Percentiles rank a stretch among this genome's conserved stretches.
phyloP scores from a whole-genome alignment of 2,797 vertebrate species.

The Choloepus didactylus region DNA sequence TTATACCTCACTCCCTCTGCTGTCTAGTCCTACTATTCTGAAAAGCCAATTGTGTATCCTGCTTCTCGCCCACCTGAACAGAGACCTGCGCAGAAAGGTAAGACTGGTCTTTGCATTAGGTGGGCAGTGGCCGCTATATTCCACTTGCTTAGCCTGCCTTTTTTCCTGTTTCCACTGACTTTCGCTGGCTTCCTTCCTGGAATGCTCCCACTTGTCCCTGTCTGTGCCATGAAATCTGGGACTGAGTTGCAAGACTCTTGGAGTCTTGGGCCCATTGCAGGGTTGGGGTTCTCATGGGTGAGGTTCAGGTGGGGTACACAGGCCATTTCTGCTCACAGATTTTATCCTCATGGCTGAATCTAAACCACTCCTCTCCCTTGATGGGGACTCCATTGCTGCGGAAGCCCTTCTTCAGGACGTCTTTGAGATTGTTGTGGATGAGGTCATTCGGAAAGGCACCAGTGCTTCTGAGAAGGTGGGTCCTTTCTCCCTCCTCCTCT shows the following conservation, averaged over 20 bases:
- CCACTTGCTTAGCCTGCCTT: not conserved
- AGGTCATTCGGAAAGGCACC: constrained; percentile 91
- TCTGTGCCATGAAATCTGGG: not conserved
- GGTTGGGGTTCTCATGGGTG: not conserved
- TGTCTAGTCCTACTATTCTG: constrained; percentile 31
- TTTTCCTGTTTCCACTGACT: not conserved
- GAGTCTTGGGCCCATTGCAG: not conserved
- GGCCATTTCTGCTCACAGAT: constrained; percentile 63
- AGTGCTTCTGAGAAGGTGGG: constrained; percentile 91
- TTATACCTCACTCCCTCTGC: constrained; percentile 16
- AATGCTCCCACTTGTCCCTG: too few relatives aligned
- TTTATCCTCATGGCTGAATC: constrained; percentile 79
- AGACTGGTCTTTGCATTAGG: not conserved
- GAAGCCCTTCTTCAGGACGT: constrained; percentile 91
- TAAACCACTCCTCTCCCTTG: constrained; percentile 42
- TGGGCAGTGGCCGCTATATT: not conserved
- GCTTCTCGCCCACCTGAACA: not conserved
- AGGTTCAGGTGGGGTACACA: not conserved
- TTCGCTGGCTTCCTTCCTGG: not conserved
- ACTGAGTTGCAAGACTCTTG: not conserved
- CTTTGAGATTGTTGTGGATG: constrained; percentile 90
- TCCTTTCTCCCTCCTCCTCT: not conserved
- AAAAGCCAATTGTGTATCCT: not conserved
- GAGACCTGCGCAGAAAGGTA: constrained; percentile 45
- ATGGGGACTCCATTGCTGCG: constrained; percentile 85